Conservation (phyloP, 2,113 vertebrate genomes). For the Parus major region DNA sequence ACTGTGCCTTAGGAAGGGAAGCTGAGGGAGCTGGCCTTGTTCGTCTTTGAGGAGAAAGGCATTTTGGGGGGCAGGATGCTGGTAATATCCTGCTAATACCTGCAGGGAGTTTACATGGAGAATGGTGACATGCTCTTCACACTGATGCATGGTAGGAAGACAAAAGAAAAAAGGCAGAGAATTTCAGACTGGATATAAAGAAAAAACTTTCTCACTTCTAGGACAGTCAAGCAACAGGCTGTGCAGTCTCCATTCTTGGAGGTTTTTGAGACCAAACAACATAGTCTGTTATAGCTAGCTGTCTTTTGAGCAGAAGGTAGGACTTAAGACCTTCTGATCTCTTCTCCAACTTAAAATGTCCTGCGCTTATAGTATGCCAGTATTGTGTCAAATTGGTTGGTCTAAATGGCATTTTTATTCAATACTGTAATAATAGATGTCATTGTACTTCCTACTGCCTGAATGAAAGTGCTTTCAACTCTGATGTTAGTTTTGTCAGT, state of each 20-base stretch:
- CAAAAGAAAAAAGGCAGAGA: neutral
- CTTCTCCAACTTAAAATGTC: neutral
- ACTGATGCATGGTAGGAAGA: neutral
- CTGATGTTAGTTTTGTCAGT: neutral
- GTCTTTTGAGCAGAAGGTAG: neutral
- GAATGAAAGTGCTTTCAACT: neutral
- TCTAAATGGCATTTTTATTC: neutral
- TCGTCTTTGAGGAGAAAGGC: neutral
- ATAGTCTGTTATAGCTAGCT: neutral
- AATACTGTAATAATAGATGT: neutral
- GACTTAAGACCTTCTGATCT: neutral
- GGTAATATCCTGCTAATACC: neutral
- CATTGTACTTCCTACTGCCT: neutral
- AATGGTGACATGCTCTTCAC: rapidly evolving
- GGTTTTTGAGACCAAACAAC: neutral
- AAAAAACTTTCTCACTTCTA: neutral
- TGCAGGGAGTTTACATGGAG: neutral
- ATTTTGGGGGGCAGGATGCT: neutral
- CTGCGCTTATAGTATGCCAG: neutral
- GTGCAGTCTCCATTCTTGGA: neutral
- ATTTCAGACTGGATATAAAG: neutral
- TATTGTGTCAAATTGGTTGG: neutral
- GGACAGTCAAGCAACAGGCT: neutral
- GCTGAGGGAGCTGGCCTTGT: neutral
- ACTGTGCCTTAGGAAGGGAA: neutral